Evolutionary conservation across 2,888 invertebrate species (phyloP), one percentile per base, ranked within the genome.

Genomic region (Spodoptera littoralis): DNA sequence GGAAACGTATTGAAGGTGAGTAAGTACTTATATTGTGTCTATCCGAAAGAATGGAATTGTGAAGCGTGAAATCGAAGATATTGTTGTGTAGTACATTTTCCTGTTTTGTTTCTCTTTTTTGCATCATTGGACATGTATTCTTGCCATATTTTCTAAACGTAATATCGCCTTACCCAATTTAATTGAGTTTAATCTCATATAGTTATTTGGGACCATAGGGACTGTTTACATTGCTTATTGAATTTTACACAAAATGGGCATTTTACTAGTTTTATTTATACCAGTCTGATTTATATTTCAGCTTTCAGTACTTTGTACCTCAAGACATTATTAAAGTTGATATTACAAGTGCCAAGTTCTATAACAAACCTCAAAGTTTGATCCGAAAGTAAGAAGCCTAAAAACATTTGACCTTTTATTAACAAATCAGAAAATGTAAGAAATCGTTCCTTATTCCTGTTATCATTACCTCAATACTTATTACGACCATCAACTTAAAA

Each of bases 31-130:
- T 49, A 74, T 72, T 62, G 61, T 77, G 71, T 67, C 58, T 67
- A 66, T 75, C 58, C 53, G 58, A 69, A 73, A 71, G 76, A 79
- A 73, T 69, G 58, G 60, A 62, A 72, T 76, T 77, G 70, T 71
- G 65, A 72, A 81, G 80, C 85, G 81, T 87, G 84, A 86, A 87
- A 86, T 88, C 83, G 79, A 81, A 83, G 80, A 82, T 81, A 82
- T 77, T 72, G 76, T 79, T 82, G 71, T 77, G 69, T 60, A 74
- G 70, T 79, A 73, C 70, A 73, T 82, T 86, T 78, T 80, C 68
- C 73, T 72, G 71, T 79, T 77, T 73, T 79, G 79, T 79, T 78
- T 71, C 76, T 81, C 79, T 81, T 84, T 84, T 85, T 81, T 84
- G 82, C 83, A 83, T 82, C 77, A 86, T 83, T 80, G 80, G 76